Evolutionary conservation across 2,888 invertebrate species (phyloP).

Genomic region (Dinocampus coccinellae): DNA sequence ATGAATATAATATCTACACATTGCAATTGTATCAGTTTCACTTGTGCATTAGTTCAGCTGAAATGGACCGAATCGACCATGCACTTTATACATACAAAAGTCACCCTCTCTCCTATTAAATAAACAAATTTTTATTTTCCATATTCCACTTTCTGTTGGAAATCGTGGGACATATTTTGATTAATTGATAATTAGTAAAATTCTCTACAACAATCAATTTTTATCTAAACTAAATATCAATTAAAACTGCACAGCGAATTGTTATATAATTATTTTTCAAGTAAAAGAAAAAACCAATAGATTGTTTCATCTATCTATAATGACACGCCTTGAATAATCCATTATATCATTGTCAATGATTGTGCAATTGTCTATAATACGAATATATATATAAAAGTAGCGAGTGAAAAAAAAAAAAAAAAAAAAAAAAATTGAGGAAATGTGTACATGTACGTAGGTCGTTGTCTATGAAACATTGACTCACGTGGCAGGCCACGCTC

Average conservation of each 20-base stretch:
- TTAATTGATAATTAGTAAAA: too few relatives aligned
- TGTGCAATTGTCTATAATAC: slow-evolving; percentile 5
- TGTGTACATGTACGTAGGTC: background rate
- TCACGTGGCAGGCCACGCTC: slow-evolving; percentile 30
- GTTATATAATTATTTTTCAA: background rate
- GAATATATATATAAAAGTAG: background rate
- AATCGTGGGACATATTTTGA: background rate
- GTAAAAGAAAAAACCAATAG: background rate
- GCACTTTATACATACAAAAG: background rate
- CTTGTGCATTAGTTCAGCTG: slow-evolving; percentile 29
- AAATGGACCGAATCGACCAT: slow-evolving; percentile 34
- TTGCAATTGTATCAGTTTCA: slow-evolving; percentile 1
- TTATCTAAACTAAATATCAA: too few relatives aligned
- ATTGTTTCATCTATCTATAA: background rate
- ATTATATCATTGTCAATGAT: slow-evolving; percentile 19
- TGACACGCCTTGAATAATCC: slow-evolving; percentile 1
- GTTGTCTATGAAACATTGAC: background rate
- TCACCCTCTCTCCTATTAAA: slow-evolving; percentile 25
- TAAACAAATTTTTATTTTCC: too few relatives aligned
- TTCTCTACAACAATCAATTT: background rate
- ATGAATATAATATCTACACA: background rate
- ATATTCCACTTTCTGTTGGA: background rate
- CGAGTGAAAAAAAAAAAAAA: background rate
- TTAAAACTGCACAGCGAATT: too few relatives aligned
- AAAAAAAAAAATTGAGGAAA: slow-evolving; percentile 2